phyloP scores from a whole-genome alignment of 2,113 vertebrate species.

The Phrynosoma platyrhinos region DNA sequence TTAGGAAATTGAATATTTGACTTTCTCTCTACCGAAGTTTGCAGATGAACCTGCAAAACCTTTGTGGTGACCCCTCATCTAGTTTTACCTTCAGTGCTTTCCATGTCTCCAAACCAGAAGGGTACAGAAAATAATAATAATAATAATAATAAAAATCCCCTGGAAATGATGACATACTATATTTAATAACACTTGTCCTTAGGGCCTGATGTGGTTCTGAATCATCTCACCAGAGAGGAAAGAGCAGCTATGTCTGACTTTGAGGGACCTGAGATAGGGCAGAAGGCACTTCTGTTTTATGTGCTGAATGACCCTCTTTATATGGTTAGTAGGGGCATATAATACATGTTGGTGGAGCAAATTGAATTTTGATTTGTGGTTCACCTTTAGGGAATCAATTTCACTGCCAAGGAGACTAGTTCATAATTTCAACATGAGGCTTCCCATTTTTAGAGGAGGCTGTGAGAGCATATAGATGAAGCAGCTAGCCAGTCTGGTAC shows the following conservation, averaged over 20 bases:
- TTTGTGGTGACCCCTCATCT: background rate
- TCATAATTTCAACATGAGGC: constrained; percentile 23
- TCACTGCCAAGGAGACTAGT: constrained; percentile 30
- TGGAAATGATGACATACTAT: constrained; percentile 16
- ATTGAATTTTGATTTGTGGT: constrained; percentile 41
- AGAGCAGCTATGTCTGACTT: constrained; percentile 39
- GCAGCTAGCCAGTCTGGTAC: background rate
- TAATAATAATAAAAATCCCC: background rate
- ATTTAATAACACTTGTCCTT: constrained; percentile 37
- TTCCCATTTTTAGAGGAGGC: constrained; percentile 1
- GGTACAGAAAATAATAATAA: background rate
- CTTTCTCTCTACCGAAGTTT: background rate
- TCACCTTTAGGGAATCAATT: constrained; percentile 30
- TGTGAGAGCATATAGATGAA: background rate
- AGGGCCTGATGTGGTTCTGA: constrained; percentile 31
- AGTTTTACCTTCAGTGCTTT: constrained; percentile 8
- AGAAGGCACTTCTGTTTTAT: constrained; percentile 7
- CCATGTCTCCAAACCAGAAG: background rate
- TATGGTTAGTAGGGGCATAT: constrained; percentile 8
- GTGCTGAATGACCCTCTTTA: constrained; percentile 24
- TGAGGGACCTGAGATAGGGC: constrained; percentile 6
- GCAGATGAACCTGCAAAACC: background rate
- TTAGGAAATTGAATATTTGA: background rate
- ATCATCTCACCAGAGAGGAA: background rate
- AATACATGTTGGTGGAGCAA: constrained; percentile 28